Conservation (phyloP, 2,888 invertebrate genomes). For the Callinectes sapidus region DNA sequence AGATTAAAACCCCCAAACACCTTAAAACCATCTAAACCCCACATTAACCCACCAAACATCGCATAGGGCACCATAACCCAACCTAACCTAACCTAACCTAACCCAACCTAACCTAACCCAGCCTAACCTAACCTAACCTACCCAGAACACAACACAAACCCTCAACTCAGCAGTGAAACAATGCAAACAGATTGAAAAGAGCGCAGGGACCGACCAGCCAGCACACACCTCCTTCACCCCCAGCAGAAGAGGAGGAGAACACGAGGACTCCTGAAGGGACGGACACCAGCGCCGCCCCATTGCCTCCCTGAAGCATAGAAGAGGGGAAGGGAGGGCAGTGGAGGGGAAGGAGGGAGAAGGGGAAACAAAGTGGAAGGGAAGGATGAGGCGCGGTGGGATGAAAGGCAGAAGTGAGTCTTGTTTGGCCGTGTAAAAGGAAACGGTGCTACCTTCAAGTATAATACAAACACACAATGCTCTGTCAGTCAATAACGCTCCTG, state of each 20-base stretch:
- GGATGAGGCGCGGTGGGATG: neutral
- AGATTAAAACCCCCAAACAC: no score
- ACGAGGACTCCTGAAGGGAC: neutral
- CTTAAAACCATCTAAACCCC: no score
- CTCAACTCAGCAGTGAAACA: neutral
- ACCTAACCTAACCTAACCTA: no score
- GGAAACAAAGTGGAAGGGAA: neutral
- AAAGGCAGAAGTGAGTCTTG: neutral
- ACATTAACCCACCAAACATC: no score
- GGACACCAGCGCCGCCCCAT: neutral
- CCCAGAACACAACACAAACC: neutral
- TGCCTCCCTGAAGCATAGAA: neutral
- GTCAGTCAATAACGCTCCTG: conserved; percentile 8
- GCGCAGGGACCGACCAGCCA: neutral
- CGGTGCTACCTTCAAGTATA: neutral
- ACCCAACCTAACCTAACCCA: no score
- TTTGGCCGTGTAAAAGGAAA: neutral
- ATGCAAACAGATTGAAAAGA: neutral
- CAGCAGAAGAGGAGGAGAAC: neutral
- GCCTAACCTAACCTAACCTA: no score
- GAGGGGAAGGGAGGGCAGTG: neutral
- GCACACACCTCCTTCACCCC: neutral
- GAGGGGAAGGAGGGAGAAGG: neutral
- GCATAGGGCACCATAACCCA: no score
- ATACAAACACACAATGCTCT: conserved; percentile 3